These are phyloP conservation scores for Sprattus sprattus DNA, from an alignment of 2,113 vertebrate species.

Conservation along the genomic window DNA sequence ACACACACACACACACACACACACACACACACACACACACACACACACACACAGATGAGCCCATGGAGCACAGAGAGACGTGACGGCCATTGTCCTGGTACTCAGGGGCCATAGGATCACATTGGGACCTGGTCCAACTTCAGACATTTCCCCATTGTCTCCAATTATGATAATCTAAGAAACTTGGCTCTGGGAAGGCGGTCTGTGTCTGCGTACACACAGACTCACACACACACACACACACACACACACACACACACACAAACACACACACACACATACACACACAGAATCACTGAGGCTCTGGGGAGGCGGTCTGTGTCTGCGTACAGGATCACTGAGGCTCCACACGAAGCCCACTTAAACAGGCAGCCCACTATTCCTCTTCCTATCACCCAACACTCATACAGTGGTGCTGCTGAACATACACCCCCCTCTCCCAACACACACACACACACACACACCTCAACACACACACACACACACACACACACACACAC, in stretches of 20 bases:
- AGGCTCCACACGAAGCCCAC: no score
- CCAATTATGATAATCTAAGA: conserved; percentile 62
- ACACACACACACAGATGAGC: no score
- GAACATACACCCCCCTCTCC: background rate
- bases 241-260: background rate
- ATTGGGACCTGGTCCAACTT: conserved; percentile 51
- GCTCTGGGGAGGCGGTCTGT: no score
- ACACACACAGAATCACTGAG: background rate
- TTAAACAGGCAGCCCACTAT: no score
- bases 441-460: background rate
- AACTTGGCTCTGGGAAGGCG: conserved; percentile 47
- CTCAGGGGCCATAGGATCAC: conserved; percentile 54
- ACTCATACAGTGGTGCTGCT: background rate
- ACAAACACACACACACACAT: background rate
- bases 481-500: no score
- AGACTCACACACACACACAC: background rate
- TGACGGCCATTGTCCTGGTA: conserved; percentile 54
- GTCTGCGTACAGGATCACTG: no score
- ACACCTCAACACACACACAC: background rate
- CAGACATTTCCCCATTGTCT: conserved; percentile 44
- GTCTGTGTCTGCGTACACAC: conserved; percentile 43
- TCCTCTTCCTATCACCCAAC: background rate
- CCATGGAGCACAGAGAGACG: conserved; percentile 38
- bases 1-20: no score
- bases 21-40: no score